Percentiles rank a stretch among this genome's conserved stretches.
Evolutionary conservation across 2,888 invertebrate genomes (phyloP).

Genomic region (Drosophila paranaensis): DNA sequence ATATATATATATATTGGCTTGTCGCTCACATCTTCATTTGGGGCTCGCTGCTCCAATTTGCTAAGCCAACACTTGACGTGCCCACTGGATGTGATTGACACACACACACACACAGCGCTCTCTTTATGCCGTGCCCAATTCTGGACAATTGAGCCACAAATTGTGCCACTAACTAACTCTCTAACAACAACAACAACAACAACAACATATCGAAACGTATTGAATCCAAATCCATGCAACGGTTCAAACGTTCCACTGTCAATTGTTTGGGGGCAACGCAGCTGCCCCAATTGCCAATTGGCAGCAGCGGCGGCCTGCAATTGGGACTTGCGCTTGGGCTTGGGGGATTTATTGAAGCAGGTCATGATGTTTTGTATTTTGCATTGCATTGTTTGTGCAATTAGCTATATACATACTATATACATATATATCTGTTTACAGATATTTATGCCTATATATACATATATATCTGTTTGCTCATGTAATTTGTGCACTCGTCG

Average conservation of each 20-base stretch:
- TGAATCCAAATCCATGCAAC: conserved; percentile 52
- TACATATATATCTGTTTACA: conserved; percentile 22
- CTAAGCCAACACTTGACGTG: conserved; percentile 23
- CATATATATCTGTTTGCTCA: conserved; percentile 12
- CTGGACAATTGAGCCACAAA: conserved; percentile 43
- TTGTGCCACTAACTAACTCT: conserved; percentile 56
- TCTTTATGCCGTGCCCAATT: conserved; percentile 54
- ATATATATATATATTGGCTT: conserved; percentile 11
- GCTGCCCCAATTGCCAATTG: conserved; percentile 47
- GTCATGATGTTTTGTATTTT: conserved; percentile 53
- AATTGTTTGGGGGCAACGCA: conserved; percentile 44
- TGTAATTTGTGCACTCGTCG: conserved; percentile 38
- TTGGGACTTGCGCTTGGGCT: conserved; percentile 23
- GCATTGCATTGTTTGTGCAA: conserved; percentile 55
- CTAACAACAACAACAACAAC: conserved; percentile 33
- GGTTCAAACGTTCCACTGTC: conserved; percentile 52
- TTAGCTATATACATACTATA: conserved; percentile 37
- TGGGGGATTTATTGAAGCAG: conserved; percentile 66
- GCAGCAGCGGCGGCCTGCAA: conserved; percentile 16
- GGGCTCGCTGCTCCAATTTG: conserved; percentile 44
- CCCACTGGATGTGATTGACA: conserved; percentile 58
- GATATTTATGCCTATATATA: background rate
- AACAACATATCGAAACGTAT: conserved; percentile 19
- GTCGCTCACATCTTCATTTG: conserved; percentile 42
- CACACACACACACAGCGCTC: conserved; percentile 16